These are phyloP conservation scores for Erebia epiphron DNA, from an alignment of 2,888 invertebrate species.

Conservation along the genomic window DNA sequence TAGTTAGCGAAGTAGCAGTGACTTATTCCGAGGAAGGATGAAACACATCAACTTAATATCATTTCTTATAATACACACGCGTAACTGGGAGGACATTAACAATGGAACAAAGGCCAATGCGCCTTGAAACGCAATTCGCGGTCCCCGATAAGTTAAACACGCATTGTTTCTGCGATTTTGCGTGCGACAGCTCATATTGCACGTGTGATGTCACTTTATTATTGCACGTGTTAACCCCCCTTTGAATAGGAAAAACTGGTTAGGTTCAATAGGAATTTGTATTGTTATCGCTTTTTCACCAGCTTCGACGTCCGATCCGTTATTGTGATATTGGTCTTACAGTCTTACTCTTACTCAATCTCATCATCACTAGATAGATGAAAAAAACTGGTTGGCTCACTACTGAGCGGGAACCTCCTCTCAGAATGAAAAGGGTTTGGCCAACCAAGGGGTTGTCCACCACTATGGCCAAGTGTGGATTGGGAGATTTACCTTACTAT, in stretches of 20 bases:
- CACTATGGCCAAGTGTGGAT: too few species aligned
- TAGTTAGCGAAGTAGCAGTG: not conserved
- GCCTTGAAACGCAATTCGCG: constrained; percentile 52
- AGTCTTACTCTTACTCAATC: too few species aligned
- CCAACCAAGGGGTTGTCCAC: too few species aligned
- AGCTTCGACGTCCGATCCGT: not conserved
- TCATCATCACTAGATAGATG: not conserved
- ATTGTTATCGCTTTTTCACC: not conserved
- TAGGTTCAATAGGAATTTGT: constrained; percentile 3
- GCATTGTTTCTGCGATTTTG: constrained; percentile 64
- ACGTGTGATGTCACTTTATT: constrained; percentile 43
- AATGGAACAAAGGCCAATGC: constrained; percentile 69
- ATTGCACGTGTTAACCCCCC: constrained; percentile 40
- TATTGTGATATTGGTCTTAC: not conserved
- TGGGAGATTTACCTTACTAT: too few species aligned
- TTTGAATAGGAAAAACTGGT: constrained; percentile 9
- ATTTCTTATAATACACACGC: constrained; percentile 48
- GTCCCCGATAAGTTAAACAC: constrained; percentile 58
- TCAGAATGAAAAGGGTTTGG: too few species aligned
- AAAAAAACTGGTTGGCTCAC: too few species aligned
- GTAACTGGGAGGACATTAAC: constrained; percentile 51
- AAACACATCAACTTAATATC: constrained; percentile 16
- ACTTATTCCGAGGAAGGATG: constrained; percentile 31
- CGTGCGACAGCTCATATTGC: constrained; percentile 48
- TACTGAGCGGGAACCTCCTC: too few species aligned